Conservation (phyloP, 1,140 invertebrate genomes). For the Pachypsylla venusta region DNA sequence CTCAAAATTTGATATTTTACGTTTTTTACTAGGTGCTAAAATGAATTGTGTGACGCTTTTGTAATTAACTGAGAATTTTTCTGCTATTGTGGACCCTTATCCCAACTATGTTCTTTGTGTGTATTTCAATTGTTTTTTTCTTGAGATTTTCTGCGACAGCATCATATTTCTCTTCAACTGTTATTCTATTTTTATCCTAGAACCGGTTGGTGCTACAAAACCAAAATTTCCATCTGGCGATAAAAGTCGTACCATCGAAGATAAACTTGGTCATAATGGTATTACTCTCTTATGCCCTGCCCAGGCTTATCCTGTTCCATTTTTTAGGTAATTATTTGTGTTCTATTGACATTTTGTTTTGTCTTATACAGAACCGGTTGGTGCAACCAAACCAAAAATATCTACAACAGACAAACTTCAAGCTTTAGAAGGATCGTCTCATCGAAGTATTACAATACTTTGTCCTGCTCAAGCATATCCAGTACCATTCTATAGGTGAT, state of each 20-base stretch:
- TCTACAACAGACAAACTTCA: conserved; percentile 36
- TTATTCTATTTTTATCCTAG: conserved; percentile 41
- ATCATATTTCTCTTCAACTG: no score
- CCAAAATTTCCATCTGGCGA: conserved; percentile 49
- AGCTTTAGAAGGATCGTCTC: conserved; percentile 30
- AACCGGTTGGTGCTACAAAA: conserved; percentile 46
- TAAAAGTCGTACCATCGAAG: conserved; percentile 46
- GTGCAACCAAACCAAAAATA: conserved; percentile 51
- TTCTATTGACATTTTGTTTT: conserved; percentile 49
- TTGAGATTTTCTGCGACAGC: no score
- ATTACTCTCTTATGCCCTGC: conserved; percentile 51
- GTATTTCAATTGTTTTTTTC: no score
- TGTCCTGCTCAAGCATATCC: conserved; percentile 50
- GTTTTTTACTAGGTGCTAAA: no score
- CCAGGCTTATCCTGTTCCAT: conserved; percentile 43
- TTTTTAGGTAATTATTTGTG: conserved; percentile 44
- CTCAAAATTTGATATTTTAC: no score
- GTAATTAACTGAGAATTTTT: no score
- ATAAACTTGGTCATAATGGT: conserved; percentile 34
- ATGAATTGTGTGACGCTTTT: no score
- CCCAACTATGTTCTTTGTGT: no score
- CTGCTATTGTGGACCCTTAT: no score
- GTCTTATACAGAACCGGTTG: conserved; percentile 45
- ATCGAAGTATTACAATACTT: conserved; percentile 36
- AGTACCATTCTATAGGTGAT: conserved; percentile 30